Percentiles rank a stretch among this genome's conserved stretches.
Conservation (phyloP, 2,888 invertebrate genomes). For the Drosophila atroscutellata region DNA sequence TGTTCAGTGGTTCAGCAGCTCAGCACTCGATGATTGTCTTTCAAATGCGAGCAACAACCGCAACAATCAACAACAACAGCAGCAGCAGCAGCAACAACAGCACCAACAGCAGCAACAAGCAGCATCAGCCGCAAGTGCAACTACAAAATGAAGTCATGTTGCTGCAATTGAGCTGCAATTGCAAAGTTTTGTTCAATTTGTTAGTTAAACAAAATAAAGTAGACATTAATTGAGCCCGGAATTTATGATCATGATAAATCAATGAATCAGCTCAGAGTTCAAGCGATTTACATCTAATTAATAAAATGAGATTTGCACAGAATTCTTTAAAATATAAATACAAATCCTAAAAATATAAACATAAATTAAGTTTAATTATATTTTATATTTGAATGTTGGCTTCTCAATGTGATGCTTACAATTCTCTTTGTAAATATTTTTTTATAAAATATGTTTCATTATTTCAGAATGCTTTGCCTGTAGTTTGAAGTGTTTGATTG, state of each 20-base stretch:
- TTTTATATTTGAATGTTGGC: background rate
- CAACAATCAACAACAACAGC: conserved; percentile 40
- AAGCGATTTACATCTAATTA: background rate
- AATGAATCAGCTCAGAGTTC: conserved; percentile 26
- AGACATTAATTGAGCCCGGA: conserved; percentile 73
- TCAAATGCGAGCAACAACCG: conserved; percentile 65
- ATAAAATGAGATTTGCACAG: background rate
- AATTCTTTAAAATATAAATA: background rate
- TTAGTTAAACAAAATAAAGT: conserved; percentile 67
- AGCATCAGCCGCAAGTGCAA: conserved; percentile 38
- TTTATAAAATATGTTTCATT: background rate
- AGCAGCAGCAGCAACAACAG: conserved; percentile 24
- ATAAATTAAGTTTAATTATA: background rate
- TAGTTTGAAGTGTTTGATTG: background rate
- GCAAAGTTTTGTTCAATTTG: conserved; percentile 73
- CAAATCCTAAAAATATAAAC: no score
- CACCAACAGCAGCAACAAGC: conserved; percentile 35
- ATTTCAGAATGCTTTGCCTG: background rate
- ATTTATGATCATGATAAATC: conserved; percentile 54
- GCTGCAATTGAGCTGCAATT: conserved; percentile 67
- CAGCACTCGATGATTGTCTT: conserved; percentile 69
- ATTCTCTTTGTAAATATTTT: background rate
- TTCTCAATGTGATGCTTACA: background rate
- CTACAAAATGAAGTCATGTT: conserved; percentile 71
- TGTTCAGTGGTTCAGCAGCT: conserved; percentile 24